These are phyloP conservation scores for Bujurquina vittata DNA, from an alignment of 2,113 vertebrate species.

Conservation along the genomic window DNA sequence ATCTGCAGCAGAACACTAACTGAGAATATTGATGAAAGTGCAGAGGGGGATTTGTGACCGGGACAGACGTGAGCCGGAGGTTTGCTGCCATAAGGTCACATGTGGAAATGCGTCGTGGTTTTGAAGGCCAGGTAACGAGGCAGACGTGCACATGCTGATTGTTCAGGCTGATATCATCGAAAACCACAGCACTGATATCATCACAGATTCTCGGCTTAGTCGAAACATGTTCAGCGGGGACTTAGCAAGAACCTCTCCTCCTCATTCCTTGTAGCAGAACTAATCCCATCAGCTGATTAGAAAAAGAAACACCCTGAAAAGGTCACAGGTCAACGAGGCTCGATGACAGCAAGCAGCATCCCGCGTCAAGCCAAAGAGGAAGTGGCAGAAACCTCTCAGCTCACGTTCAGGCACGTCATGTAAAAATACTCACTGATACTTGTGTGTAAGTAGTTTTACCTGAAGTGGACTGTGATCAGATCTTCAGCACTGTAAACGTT, in stretches of 20 bases:
- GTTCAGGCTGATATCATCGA: not conserved
- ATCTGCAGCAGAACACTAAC: constrained; percentile 2
- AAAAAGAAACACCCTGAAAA: not conserved
- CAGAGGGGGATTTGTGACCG: not conserved
- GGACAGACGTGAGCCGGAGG: not conserved
- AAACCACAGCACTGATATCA: not conserved
- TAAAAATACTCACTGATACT: not conserved
- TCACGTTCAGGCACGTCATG: too few relatives aligned
- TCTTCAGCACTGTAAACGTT: rapidly evolving
- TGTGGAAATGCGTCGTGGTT: not conserved
- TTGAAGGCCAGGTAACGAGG: not conserved
- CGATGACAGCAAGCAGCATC: not conserved
- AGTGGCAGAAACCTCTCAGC: too few relatives aligned
- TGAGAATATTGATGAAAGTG: not conserved
- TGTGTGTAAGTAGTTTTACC: not conserved
- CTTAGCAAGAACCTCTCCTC: not conserved
- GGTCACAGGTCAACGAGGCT: not conserved
- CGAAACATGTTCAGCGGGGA: not conserved
- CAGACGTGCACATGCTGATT: not conserved
- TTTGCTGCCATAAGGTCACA: not conserved
- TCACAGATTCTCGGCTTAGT: rapidly evolving
- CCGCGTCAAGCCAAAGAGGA: not conserved
- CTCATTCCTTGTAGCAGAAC: not conserved
- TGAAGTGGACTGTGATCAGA: not conserved
- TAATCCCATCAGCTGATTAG: not conserved